Percentiles rank a stretch among this genome's conserved stretches.
Conservation (phyloP, 1,140 invertebrate species). For the Monomorium pharaonis region DNA sequence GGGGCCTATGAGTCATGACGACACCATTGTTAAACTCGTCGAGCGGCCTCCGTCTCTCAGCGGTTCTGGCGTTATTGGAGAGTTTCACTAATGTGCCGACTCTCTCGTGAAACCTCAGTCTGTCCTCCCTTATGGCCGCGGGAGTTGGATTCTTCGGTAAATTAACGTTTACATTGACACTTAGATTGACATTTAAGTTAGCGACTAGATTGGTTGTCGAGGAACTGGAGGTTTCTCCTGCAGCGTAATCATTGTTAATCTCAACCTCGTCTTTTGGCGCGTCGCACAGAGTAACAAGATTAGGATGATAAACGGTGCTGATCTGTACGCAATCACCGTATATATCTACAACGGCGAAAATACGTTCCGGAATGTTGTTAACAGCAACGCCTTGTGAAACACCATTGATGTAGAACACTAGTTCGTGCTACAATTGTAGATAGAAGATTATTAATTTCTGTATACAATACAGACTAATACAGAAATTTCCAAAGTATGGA, state of each 20-base stretch:
- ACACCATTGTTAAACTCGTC: conserved; percentile 98
- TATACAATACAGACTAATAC: not conserved
- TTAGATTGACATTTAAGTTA: conserved; percentile 84
- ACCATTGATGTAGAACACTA: conserved; percentile 96
- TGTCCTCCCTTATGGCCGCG: conserved; percentile 85
- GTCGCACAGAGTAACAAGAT: conserved; percentile 45
- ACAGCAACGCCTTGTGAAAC: conserved; percentile 94
- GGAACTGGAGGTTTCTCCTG: conserved; percentile 79
- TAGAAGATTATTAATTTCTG: conserved; percentile 57
- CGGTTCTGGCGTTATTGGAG: conserved; percentile 93
- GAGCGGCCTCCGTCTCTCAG: conserved; percentile 93
- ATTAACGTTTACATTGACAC: conserved; percentile 84
- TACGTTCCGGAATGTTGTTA: conserved; percentile 89
- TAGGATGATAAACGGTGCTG: conserved; percentile 87
- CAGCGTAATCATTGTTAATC: conserved; percentile 81
- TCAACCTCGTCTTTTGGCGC: conserved; percentile 77
- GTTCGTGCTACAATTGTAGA: conserved; percentile 87
- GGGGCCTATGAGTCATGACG: conserved; percentile 95
- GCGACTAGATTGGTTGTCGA: conserved; percentile 82
- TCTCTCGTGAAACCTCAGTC: conserved; percentile 94
- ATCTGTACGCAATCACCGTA: conserved; percentile 97
- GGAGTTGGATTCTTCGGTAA: conserved; percentile 82
- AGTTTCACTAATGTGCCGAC: conserved; percentile 95
- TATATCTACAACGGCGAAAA: conserved; percentile 96
- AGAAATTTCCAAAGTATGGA: too few relatives aligned